Percentiles rank a stretch among this genome's conserved stretches.
phyloP scores from a whole-genome alignment of 1,140 invertebrate genomes.

The Goniozus legneri region DNA sequence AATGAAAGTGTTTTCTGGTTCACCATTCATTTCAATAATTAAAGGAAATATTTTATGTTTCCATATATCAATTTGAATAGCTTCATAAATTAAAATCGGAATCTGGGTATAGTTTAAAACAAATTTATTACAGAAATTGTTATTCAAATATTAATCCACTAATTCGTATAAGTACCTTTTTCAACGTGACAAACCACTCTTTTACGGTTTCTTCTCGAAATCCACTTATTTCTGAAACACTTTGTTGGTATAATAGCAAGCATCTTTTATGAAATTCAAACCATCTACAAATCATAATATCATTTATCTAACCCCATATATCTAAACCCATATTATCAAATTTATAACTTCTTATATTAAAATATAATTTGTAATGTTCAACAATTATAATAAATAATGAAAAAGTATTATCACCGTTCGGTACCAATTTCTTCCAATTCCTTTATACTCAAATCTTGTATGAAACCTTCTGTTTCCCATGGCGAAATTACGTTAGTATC shows the following conservation, averaged over 20 bases:
- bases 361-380: constrained; percentile 10
- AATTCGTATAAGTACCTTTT: constrained; percentile 55
- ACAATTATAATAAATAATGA: too few species aligned
- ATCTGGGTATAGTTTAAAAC: constrained; percentile 48
- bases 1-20: constrained; percentile 67
- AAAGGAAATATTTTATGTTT: constrained; percentile 70
- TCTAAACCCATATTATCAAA: constrained; percentile 3
- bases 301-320: neutral
- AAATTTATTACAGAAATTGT: constrained; percentile 11
- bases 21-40: constrained; percentile 63
- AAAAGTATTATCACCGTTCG: constrained; percentile 51
- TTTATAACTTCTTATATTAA: constrained; percentile 4
- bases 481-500: constrained; percentile 52
- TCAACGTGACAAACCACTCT: constrained; percentile 63
- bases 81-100: constrained; percentile 68
- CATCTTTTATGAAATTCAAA: constrained; percentile 72
- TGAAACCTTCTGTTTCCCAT: constrained; percentile 54
- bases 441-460: constrained; percentile 49
- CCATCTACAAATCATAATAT: constrained; percentile 57
- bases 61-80: constrained; percentile 74
- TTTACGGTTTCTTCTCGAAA: constrained; percentile 71
- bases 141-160: constrained; percentile 6
- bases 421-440: constrained; percentile 53
- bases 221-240: constrained; percentile 66
- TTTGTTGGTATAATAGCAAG: constrained; percentile 76